Evolutionary conservation across 2,888 invertebrate species (phyloP), one percentile per base, ranked within the genome.

Genomic region (Norana najaformis): DNA sequence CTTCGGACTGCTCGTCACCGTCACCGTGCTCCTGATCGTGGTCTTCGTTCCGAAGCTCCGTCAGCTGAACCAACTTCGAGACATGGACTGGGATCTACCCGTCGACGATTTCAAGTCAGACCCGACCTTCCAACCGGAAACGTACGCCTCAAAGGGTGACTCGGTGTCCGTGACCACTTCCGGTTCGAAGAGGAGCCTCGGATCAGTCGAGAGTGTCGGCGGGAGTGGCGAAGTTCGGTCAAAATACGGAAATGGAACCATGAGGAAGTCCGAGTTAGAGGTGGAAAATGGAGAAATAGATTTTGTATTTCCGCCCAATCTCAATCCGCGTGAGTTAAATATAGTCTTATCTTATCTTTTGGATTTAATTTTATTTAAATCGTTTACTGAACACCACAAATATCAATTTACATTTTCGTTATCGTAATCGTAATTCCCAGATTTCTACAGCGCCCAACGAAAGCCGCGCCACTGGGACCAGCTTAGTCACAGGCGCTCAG

Each of bases 41-140:
- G 98, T 98, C 98, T 98, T 98, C 95, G 97, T 98, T 95, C 95
- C 98, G 53, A 98, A 95, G 95, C 88, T 98, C 47, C 96, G 98
- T 83, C 97, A 98, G 93, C 95, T 98, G 93, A 98, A 98, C 0
- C 98, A 98, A 89, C 96, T 98, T 96, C 98, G 98, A 88, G 97
- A 85, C 5, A 8, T 85, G 36, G 85, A 35, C 35, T 85, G 35
- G 85, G 85, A 85, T 6, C 36, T 37, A 18, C 36, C 85, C 36
- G 36, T 37, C 36, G 85, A 85, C 36, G 85, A 85, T 8, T 34
- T 36, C 85, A 37, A 85, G 20, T 18, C 35, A 20, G 85, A 85
- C 36, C 36, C 37, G 35, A 85, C 85, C 20, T 2, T 20, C 36
- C 30, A 35, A 85, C 35, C 35, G 85, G 85, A 35, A 23, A 35